Conservation (phyloP, 37 sponge, comb jelly and placozoan genomes). For the Axinella damicornis region DNA sequence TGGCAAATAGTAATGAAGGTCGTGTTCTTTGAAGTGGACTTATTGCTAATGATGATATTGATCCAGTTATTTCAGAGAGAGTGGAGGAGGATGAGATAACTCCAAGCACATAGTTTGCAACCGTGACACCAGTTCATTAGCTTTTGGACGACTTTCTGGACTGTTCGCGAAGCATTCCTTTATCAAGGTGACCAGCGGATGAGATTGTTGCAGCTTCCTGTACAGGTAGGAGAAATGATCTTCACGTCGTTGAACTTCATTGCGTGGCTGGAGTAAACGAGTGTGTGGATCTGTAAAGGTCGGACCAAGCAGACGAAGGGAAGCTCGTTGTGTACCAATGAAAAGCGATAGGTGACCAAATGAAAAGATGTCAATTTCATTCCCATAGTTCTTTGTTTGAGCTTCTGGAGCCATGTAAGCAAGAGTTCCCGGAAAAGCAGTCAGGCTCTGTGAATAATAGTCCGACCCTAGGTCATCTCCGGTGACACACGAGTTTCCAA, state of each 20-base stretch:
- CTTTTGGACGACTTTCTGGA: too few species aligned
- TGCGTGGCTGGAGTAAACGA: background rate
- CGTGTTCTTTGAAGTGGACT: too few species aligned
- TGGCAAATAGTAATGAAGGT: too few species aligned
- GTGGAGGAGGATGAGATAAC: too few species aligned
- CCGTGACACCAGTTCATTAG: too few species aligned
- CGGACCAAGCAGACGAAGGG: background rate
- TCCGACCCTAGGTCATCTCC: background rate
- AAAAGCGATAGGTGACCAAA: slow-evolving; percentile 1
- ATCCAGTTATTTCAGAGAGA: too few species aligned
- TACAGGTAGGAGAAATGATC: background rate
- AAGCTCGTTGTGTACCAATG: background rate
- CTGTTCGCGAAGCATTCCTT: too few species aligned
- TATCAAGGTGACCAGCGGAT: too few species aligned
- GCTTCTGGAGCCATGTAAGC: background rate
- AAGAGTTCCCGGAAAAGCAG: background rate
- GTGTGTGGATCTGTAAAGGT: background rate
- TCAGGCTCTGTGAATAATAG: background rate
- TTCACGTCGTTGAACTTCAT: slow-evolving; percentile 3
- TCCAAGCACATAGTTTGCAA: too few species aligned
- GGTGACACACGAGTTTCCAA: slow-evolving; percentile 5
- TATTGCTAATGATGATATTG: too few species aligned
- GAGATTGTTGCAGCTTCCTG: too few species aligned
- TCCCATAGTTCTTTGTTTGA: background rate
- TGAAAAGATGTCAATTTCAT: background rate